Evolutionary conservation across 64 coral and sea anemone species (phyloP), one percentile per base, ranked within the genome.

Genomic region (Montipora efflorescens): DNA sequence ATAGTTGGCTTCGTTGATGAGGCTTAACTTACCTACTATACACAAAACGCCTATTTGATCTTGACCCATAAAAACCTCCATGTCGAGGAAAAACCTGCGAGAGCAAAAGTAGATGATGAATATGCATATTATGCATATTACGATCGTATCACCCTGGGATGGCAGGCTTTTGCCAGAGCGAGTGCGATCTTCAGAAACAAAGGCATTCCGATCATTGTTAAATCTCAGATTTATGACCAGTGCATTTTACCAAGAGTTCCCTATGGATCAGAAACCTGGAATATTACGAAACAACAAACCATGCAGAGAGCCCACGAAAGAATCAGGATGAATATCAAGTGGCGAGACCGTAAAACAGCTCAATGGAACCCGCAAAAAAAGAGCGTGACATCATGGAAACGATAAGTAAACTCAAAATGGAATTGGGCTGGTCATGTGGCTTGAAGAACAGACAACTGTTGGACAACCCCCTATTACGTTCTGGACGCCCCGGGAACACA

Each of bases 51-150:
- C 96, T 22, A 76, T 95, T 92, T 3, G 87, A 83, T 87, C 94
- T 86, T 55, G 90, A 87, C 16, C 96, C 96, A 49, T 98, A 67
- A 61, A 76, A 90, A 21, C 96, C 96, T 5, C 96, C 96, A 51
- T 98, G 94, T 5, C 93, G 71, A 1, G 96, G 87, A 67, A 88
- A 12, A 36, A 98, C 76, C 96, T 98, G 48, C 9, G 78, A 9
- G 47, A 5, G 4, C 4, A 79, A 19, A 58, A 36, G 3, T 57
- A 57, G 6, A 8, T 3, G 36, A 36, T 36, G 36, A 36, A 36
- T 36, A 36, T 36, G 36, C 36, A 36, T 36, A 36, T 36, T 36
- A 36, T 36, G 36, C 36, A 36, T 2, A 36, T 36, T 36, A 36
- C 36, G 36, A 4, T 57, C 53, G 53, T 57, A 57, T 57, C 53